A percentile compares a stretch with the other conserved stretches of the same genome.
Conservation (phyloP, 2,797 vertebrate genomes). For the Spinus pinus region DNA sequence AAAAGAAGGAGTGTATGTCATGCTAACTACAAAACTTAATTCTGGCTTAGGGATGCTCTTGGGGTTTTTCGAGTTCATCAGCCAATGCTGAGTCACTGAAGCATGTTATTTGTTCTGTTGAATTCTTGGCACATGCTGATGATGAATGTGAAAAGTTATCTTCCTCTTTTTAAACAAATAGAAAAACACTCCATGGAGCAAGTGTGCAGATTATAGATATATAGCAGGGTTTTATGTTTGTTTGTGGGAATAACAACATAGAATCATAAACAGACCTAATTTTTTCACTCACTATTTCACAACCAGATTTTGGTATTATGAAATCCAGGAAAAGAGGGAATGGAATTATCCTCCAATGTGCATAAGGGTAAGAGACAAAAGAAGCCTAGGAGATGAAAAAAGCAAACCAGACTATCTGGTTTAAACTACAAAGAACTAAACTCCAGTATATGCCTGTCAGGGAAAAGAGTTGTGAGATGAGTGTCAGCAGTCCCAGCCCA, state of each 20-base stretch:
- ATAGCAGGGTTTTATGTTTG: background rate
- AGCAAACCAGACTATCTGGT: no score
- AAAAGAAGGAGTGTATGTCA: background rate
- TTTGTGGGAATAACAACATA: background rate
- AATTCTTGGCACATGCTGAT: background rate
- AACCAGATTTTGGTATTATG: background rate
- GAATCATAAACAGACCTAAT: background rate
- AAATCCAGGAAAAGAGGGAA: background rate
- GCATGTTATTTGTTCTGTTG: background rate
- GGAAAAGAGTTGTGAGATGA: background rate
- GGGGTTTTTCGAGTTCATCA: background rate
- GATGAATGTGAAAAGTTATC: background rate
- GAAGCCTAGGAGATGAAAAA: background rate
- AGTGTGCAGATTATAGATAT: background rate
- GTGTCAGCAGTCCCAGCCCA: background rate
- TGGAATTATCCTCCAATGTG: background rate
- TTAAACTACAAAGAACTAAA: background rate
- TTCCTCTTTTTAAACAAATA: background rate
- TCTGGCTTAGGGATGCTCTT: background rate
- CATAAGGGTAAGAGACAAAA: background rate
- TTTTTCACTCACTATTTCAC: background rate
- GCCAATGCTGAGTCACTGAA: background rate
- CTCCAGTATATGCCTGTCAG: accelerated
- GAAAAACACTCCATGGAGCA: background rate
- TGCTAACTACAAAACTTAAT: background rate